Base-by-base conservation (phyloP, 2,888 invertebrate genomes). In the Stictocephala bisonia region DNA sequence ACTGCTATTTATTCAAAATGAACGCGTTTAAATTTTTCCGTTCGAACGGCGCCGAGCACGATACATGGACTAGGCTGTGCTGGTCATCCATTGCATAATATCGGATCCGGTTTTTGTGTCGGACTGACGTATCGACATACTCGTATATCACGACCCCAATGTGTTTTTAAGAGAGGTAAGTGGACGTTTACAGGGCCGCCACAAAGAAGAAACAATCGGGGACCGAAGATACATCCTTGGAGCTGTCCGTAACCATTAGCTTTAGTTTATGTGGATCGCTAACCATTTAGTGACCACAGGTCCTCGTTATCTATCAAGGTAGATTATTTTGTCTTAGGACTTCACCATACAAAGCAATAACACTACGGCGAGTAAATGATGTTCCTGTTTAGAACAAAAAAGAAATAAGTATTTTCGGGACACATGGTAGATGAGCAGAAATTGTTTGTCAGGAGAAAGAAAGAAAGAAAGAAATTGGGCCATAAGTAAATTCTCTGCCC, bases 1-100 rank as follows among this genome's bases (percentile, higher is more conserved):
- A 60, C 40, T n/a, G 40, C 60, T 60, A 60, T 60, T 60, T 60
- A 60, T 60, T 60, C 60, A 60, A 35, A 40, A 40, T 40, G 22
- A 40, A 40, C 40, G 35, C 40, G 40, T 60, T 60, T 60, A 60
- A 60, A 60, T 60, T 60, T 60, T 60, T 60, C 40, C 35, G n/a
- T 6, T n/a, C 15, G 27, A 29, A 35, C 31, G 11, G 27, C 29
- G 4, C 31, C n/a, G 58, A 58, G n/a, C 31, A 31, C 29, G 7
- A n/a, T 20, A n/a, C n/a, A n/a, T n/a, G n/a, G n/a, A n/a, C n/a
- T n/a, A n/a, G 31, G 13, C 58, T 58, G 22, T 15, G 58, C 29
- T 2, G 41, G 22, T 41, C 40, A 24, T 40, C 60, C 35, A 24
- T 60, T 60, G 26, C 41, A 60, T 40, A 60, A 60, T 60, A 60